Evolutionary conservation across 2,888 invertebrate genomes (phyloP), one percentile per base, ranked within the genome.

Genomic region (Dryobota labecula): DNA sequence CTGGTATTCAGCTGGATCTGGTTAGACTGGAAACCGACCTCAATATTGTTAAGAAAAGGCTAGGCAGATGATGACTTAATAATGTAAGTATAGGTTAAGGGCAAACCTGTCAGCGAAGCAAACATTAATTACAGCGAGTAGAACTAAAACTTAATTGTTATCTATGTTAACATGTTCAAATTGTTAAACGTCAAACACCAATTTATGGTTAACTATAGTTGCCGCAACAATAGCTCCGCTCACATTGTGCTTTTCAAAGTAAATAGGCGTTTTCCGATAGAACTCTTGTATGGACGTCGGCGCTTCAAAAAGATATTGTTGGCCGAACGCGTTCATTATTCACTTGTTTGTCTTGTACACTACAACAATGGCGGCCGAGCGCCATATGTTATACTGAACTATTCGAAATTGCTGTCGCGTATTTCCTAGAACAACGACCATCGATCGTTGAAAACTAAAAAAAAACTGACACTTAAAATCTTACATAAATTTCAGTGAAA

Each of bases 331-430:
- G 70, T 76, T 83, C 82, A 83, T 80, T 79, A 79, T 82, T 83
- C 80, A 83, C 80, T 83, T 82, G 77, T 83, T 83, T 83, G 82
- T 83, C 82, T 83, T 80, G 80, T 69, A 56, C 67, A 54, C 49
- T 73, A 54, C 60, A 79, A 83, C 83, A 83, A 83, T 72, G 70
- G 60, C 60, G 43, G 73, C 65, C 45, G 41, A 53, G 65, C 72
- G 74, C 80, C 73, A 80, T 83, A 73, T 73, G 73, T 82, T 82
- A 82, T 74, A 70, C 67, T 56, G 70, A 83, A 75, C 73, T 73
- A 64, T 79, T 69, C 69, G 67, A 76, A 79, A 69, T 63, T 51
- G 70, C 70, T 79, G 74, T 70, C 73, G 73, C 67, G 58, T 83
- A 82, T 83, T 80, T 82, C 51, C 67, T 62, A 30, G 27, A 64